A percentile compares a stretch with the other conserved stretches of the same genome.
Conservation (phyloP, 2,888 invertebrate genomes). For the Dynastes grantii region DNA sequence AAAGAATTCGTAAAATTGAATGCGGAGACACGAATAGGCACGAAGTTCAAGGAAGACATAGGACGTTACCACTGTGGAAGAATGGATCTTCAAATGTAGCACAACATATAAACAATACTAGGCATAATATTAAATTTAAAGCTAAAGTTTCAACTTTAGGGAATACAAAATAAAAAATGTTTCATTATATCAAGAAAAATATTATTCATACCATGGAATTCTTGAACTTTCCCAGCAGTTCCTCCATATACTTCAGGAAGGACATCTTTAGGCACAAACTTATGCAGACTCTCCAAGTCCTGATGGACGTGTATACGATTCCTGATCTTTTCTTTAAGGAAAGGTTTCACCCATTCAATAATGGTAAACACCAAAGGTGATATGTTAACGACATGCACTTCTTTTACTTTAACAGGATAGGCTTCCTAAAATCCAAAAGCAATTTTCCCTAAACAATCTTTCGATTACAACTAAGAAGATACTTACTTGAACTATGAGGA, state of each 20-base stretch:
- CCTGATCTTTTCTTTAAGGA: conserved; percentile 89
- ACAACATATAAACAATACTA: too few relatives aligned
- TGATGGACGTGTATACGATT: conserved; percentile 87
- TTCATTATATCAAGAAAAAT: too few relatives aligned
- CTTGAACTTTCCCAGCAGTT: conserved; percentile 80
- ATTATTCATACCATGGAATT: conserved; percentile 77
- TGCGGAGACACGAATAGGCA: too few relatives aligned
- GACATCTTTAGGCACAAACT: conserved; percentile 85
- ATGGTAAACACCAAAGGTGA: conserved; percentile 89
- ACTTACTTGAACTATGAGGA: conserved; percentile 83
- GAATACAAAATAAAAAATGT: too few relatives aligned
- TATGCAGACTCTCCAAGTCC: conserved; percentile 81
- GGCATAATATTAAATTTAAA: too few relatives aligned
- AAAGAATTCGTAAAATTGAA: too few relatives aligned
- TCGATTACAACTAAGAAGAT: background rate
- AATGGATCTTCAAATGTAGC: too few relatives aligned
- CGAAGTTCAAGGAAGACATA: too few relatives aligned
- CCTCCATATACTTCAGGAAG: conserved; percentile 90
- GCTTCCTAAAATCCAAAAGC: conserved; percentile 77
- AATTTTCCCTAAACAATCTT: too few relatives aligned
- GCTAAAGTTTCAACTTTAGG: too few relatives aligned
- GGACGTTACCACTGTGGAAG: too few relatives aligned
- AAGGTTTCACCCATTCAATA: conserved; percentile 88
- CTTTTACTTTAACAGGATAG: conserved; percentile 90
- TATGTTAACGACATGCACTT: conserved; percentile 89